Base-by-base conservation (phyloP, 1,140 invertebrate species). In the Prorops nasuta region DNA sequence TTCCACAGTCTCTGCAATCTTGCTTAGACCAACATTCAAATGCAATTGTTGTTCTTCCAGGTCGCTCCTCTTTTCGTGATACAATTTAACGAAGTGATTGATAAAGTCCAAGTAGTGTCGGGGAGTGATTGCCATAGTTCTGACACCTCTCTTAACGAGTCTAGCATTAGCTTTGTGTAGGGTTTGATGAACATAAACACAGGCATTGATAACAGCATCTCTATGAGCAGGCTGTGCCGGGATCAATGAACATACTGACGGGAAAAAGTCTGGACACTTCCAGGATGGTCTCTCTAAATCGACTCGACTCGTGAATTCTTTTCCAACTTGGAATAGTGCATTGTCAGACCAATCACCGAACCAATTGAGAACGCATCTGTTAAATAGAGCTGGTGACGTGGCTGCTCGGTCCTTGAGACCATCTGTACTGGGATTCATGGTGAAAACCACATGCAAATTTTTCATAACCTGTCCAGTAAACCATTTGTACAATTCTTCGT, bases 31-130 rank as follows among this genome's bases (percentile, higher is more conserved):
- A 35, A 99, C 96, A 73, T 99, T 99, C 47, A 99, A 79, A 81
- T 99, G 98, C 1, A 99, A 81, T 67, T 99, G 96, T 69, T 99
- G 96, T 67, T 99, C 98, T 75, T 99, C 97, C 24, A 99, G 79
- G 71, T 98, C 96, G 4, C 94, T 92, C 20, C 96, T 86, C 77
- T 99, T 99, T 74, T 99, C 97, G 63, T 94, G 91, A 75, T 98
- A 97, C 35, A 99, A 76, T 72, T 98, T 98, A 3, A 97, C 96
- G 81, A 98, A 98, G 76, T 99, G 98, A 78, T 98, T 92, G 64
- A 99, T 99, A 72, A 99, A 99, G 77, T 99, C 98, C n/a, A 99
- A 77, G 75, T 98, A 99, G 79, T 99, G 98, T 47, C 94, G 82
- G 2, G 98, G 97, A 3, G 97, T 99, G 17, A 99, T 96, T 3